These are phyloP conservation scores for Premnoplex brunnescens DNA, from an alignment of 2,797 vertebrate species.

Conservation along the genomic window DNA sequence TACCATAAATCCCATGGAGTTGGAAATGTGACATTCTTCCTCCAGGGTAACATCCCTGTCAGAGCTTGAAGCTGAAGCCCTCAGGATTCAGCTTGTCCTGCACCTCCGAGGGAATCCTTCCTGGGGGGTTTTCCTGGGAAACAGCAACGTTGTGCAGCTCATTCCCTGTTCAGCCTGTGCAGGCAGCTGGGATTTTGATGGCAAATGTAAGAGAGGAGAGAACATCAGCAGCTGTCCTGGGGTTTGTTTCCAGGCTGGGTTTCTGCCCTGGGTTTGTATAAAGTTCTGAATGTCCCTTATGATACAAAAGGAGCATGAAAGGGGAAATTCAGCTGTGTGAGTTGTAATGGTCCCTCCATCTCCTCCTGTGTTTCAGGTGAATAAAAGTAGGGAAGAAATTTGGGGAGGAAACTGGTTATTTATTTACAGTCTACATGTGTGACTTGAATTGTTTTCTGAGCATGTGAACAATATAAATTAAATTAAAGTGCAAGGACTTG, in stretches of 20 bases:
- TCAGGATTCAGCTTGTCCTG: not conserved
- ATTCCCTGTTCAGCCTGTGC: not conserved
- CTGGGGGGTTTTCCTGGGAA: not conserved
- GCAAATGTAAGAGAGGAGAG: not conserved
- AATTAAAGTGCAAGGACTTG: not conserved
- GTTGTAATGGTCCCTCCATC: not conserved
- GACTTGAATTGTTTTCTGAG: not conserved
- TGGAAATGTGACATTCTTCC: not conserved
- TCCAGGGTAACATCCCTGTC: not conserved
- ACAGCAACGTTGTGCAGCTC: accelerated
- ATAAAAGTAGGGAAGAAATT: not conserved
- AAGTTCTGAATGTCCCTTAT: not conserved
- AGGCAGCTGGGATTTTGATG: not conserved
- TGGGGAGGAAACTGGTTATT: not conserved
- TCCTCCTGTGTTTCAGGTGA: not conserved
- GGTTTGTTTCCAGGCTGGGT: not conserved
- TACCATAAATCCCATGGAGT: not conserved
- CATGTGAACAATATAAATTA: not conserved
- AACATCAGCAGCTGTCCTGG: not conserved
- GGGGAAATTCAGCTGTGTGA: not conserved
- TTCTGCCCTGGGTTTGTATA: not conserved
- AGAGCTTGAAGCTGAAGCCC: not conserved
- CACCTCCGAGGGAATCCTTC: not conserved
- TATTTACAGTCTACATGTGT: accelerated
- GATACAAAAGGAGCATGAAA: not conserved